phyloP scores from a whole-genome alignment of 1,140 invertebrate species.

The Macrostomum lignano region DNA sequence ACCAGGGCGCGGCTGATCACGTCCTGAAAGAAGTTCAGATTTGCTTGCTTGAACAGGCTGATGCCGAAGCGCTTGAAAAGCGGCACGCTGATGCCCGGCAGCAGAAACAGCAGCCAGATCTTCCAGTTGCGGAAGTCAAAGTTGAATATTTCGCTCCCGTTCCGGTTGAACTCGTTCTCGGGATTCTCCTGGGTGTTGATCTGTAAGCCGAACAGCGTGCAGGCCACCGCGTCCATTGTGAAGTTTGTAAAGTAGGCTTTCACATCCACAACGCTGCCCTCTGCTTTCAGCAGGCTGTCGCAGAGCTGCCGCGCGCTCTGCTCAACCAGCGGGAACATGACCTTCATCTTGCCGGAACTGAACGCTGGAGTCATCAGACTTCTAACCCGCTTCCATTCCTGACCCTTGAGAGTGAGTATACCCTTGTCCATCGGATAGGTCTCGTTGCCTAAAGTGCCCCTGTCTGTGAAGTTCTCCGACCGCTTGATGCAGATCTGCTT shows the following conservation, averaged over 20 bases:
- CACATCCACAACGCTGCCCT: too few relatives aligned
- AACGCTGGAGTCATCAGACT: too few relatives aligned
- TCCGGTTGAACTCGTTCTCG: slow-evolving; percentile 7
- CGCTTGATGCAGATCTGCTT: too few relatives aligned
- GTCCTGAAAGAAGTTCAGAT: background rate
- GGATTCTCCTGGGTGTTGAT: slow-evolving; percentile 10
- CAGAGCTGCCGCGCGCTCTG: too few relatives aligned
- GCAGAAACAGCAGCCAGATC: background rate
- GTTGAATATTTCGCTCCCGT: slow-evolving; percentile 2
- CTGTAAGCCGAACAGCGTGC: slow-evolving; percentile 8
- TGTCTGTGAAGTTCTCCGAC: too few relatives aligned
- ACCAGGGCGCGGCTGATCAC: background rate
- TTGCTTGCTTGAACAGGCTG: slow-evolving; percentile 6
- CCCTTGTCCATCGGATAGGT: too few relatives aligned
- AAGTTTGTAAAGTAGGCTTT: slow-evolving; percentile 7
- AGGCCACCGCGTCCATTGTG: slow-evolving; percentile 10
- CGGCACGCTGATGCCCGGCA: background rate
- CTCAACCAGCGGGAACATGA: too few relatives aligned
- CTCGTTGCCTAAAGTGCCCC: too few relatives aligned
- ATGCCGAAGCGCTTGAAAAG: slow-evolving; percentile 4
- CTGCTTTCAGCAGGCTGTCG: too few relatives aligned
- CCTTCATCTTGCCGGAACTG: too few relatives aligned
- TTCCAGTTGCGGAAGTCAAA: background rate
- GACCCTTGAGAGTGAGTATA: too few relatives aligned
- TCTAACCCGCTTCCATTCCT: too few relatives aligned